Conservation (phyloP, 2,113 vertebrate species). For the Coregonus clupeaformis region DNA sequence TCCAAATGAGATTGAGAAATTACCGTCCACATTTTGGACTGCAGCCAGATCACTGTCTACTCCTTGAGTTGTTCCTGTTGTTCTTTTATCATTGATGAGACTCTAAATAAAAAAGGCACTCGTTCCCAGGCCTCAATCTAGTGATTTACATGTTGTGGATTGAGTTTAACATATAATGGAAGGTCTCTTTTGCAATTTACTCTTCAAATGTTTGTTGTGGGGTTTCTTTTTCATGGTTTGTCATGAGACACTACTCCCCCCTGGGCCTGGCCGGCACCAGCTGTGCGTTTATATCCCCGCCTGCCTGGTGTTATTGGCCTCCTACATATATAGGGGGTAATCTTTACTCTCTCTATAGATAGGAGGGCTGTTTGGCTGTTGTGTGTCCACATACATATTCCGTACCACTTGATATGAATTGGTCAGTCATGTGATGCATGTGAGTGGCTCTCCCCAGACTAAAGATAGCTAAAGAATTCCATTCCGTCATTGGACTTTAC, state of each 20-base stretch:
- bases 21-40: conserved; percentile 44
- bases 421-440: conserved; percentile 42
- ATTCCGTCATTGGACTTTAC: conserved; percentile 46
- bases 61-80: too few species aligned
- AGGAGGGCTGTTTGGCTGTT: neutral
- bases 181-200: too few species aligned
- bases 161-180: too few species aligned
- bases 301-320: conserved; percentile 49
- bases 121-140: too few species aligned
- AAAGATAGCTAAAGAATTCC: conserved; percentile 69
- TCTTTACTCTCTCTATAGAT: conserved; percentile 51
- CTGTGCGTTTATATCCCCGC: conserved; percentile 20
- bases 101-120: too few species aligned
- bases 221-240: too few species aligned
- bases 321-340: conserved; percentile 62
- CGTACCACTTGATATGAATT: conserved; percentile 69
- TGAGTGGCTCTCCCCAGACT: conserved; percentile 59
- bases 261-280: neutral
- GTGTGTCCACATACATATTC: conserved; percentile 21
- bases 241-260: too few species aligned
- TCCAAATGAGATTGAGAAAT: conserved; percentile 54
- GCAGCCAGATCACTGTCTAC: conserved; percentile 38
- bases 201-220: too few species aligned
- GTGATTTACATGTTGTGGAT: too few species aligned
- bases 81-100: too few species aligned